Percentiles rank a stretch among this genome's conserved stretches.
These are phyloP conservation scores for Meloidogyne floridensis DNA, from an alignment of 1,140 invertebrate genomes.

Conservation along the genomic window DNA sequence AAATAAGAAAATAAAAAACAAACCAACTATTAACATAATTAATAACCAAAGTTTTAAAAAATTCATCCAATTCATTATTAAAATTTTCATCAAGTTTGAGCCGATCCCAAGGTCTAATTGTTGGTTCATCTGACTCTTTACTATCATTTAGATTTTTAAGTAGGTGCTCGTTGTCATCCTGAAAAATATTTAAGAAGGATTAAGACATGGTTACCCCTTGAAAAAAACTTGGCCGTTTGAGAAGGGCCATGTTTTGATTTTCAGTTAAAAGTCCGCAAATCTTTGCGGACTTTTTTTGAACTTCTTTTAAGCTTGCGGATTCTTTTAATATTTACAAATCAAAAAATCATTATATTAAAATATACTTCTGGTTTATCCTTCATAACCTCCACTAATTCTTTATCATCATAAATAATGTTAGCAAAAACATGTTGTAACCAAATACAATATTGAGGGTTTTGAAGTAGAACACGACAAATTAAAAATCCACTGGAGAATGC, in stretches of 20 bases:
- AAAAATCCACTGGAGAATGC: slow-evolving; percentile 14
- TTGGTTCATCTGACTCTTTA: background rate
- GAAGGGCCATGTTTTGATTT: too few relatives aligned
- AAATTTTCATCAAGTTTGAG: slow-evolving; percentile 27
- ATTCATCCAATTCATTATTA: slow-evolving; percentile 48
- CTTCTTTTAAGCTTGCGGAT: too few relatives aligned
- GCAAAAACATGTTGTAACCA: slow-evolving; percentile 23
- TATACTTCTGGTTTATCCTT: too few relatives aligned
- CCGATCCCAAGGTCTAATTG: slow-evolving; percentile 25
- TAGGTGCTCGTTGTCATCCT: background rate
- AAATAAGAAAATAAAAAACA: slow-evolving; percentile 9
- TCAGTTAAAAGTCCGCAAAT: too few relatives aligned
- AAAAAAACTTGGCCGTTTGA: too few relatives aligned
- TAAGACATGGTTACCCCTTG: too few relatives aligned
- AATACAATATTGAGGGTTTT: slow-evolving; percentile 26
- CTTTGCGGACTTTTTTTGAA: too few relatives aligned
- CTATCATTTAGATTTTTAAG: background rate
- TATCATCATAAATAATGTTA: slow-evolving; percentile 8
- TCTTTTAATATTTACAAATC: too few relatives aligned
- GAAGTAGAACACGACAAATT: slow-evolving; percentile 10
- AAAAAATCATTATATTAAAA: too few relatives aligned
- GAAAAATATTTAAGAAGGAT: too few relatives aligned
- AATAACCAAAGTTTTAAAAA: slow-evolving; percentile 36
- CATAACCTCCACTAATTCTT: background rate
- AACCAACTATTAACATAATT: slow-evolving; percentile 51